phyloP scores from a whole-genome alignment of 1,140 invertebrate genomes.

The Drosophila asahinai region DNA sequence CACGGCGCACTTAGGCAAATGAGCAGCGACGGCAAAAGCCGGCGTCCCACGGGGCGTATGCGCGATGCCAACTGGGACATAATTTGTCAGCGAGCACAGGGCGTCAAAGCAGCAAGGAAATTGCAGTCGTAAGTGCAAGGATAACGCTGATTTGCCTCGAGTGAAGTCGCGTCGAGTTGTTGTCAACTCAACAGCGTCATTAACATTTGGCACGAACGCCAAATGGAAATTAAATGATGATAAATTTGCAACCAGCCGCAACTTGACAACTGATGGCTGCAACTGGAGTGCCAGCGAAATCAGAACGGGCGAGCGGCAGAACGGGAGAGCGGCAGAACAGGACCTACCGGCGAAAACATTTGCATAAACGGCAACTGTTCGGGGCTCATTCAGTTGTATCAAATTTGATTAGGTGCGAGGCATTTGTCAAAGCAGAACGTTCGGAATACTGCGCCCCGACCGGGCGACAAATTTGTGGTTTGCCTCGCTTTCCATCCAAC shows the following conservation, averaged over 20 bases:
- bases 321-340: conserved; percentile 27
- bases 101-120: conserved; percentile 74
- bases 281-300: conserved; percentile 9
- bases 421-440: conserved; percentile 69
- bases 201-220: conserved; percentile 79
- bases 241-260: conserved; percentile 77
- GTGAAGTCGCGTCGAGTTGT: conserved; percentile 59
- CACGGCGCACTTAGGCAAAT: conserved; percentile 79
- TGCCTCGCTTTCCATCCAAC: conserved; percentile 34
- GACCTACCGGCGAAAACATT: conserved; percentile 37
- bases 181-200: conserved; percentile 84
- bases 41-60: conserved; percentile 72
- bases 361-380: conserved; percentile 57
- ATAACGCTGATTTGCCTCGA: conserved; percentile 61
- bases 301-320: background rate
- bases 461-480: conserved; percentile 55
- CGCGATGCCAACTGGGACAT: conserved; percentile 76
- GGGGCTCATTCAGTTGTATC: conserved; percentile 76
- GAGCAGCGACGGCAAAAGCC: conserved; percentile 52
- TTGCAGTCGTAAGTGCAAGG: conserved; percentile 55
- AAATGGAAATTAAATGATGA: conserved; percentile 84
- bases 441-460: conserved; percentile 35
- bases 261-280: conserved; percentile 70
- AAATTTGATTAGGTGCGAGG: conserved; percentile 81
- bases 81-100: conserved; percentile 68